A percentile compares a stretch with the other conserved stretches of the same genome.
These are phyloP conservation scores for Diabrotica virgifera DNA, from an alignment of 1,140 invertebrate genomes.

Conservation along the genomic window DNA sequence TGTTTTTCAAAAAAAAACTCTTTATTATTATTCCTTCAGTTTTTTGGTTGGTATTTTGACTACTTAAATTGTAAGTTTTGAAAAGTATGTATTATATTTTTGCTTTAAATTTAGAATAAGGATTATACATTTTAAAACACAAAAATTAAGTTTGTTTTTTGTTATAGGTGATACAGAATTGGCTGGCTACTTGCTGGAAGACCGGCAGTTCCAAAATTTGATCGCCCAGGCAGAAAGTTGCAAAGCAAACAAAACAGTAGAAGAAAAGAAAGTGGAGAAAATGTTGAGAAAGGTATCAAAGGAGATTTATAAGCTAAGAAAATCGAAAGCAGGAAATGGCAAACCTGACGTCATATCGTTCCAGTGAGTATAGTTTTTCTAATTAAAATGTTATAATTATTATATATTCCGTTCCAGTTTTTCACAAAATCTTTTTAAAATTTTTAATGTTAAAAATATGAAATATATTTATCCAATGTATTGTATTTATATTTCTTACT, in stretches of 20 bases:
- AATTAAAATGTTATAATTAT: no score
- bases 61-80: no score
- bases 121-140: no score
- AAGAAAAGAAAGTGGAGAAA: conserved; percentile 76
- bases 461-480: no score
- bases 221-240: conserved; percentile 63
- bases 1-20: no score
- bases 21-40: no score
- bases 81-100: no score
- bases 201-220: conserved; percentile 78
- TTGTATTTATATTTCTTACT: no score
- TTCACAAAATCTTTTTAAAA: no score
- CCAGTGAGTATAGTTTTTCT: conserved; percentile 67
- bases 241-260: conserved; percentile 62
- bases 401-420: no score
- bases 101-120: no score
- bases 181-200: conserved; percentile 81
- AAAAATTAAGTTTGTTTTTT: background rate
- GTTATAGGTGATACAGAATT: conserved; percentile 65
- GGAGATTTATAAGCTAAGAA: conserved; percentile 85
- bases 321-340: conserved; percentile 82
- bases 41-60: conserved; percentile 39
- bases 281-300: conserved; percentile 82
- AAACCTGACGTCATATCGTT: conserved; percentile 90
- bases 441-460: no score